These are phyloP conservation scores for Conomelus anceps DNA, from an alignment of 2,888 invertebrate species.

Conservation along the genomic window DNA sequence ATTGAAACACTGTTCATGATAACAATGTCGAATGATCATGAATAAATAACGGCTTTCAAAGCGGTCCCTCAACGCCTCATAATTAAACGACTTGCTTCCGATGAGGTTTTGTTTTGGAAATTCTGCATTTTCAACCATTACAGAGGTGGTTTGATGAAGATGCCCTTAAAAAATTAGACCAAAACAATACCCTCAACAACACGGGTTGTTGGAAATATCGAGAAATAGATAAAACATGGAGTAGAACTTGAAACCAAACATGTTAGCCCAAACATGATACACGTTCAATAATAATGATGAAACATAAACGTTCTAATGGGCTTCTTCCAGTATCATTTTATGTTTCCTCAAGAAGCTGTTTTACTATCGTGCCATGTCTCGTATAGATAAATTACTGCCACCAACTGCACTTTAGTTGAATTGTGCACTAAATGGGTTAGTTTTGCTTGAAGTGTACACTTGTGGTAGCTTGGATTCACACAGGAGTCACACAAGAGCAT, in stretches of 20 bases:
- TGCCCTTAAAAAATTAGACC: not conserved
- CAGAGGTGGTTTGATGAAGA: not conserved
- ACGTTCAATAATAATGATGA: not conserved
- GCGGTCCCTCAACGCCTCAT: not conserved
- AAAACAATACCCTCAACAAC: not conserved
- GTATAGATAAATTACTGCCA: not conserved
- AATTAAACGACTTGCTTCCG: not conserved
- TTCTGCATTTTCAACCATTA: not conserved
- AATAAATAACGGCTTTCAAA: not conserved
- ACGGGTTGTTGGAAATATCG: no score
- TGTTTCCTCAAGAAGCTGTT: not conserved
- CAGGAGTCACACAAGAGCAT: not conserved
- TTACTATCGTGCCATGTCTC: not conserved
- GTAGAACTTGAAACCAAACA: no score
- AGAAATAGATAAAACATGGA: no score
- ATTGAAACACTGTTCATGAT: not conserved
- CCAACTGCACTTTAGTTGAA: not conserved
- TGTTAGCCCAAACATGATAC: not conserved
- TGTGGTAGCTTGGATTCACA: not conserved
- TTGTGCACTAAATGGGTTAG: not conserved
- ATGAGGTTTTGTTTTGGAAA: not conserved
- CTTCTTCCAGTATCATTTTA: not conserved
- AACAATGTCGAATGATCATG: not conserved
- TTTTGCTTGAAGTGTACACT: not conserved
- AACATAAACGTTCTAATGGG: not conserved